Evolutionary conservation across 1,140 invertebrate species (phyloP).

Genomic region (Colletes latitarsis): DNA sequence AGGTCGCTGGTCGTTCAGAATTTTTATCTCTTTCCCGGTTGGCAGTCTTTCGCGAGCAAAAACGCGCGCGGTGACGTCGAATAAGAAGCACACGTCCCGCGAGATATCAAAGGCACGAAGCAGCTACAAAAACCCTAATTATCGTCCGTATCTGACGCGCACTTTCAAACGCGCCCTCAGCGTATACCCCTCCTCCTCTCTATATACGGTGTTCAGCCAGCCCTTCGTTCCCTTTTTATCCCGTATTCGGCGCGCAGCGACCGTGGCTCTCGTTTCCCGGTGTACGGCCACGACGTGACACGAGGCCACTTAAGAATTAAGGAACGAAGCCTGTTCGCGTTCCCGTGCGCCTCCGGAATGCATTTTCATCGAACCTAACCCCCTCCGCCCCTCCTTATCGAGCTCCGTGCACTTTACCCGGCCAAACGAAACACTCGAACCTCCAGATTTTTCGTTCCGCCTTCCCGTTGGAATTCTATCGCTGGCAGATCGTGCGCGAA

Average conservation of each 20-base stretch:
- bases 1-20: not conserved
- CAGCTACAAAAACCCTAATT: slow-evolving; percentile 13
- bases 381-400: slow-evolving; percentile 3
- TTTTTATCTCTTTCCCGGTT: not conserved
- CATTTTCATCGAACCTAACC: not conserved
- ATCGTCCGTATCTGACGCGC: not conserved
- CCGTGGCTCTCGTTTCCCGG: not conserved
- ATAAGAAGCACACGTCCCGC: not conserved
- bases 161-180: not conserved
- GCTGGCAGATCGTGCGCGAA: slow-evolving; percentile 16
- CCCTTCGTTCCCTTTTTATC: slow-evolving; percentile 11
- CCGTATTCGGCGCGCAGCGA: not conserved
- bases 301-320: slow-evolving; percentile 13
- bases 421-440: not conserved
- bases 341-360: not conserved
- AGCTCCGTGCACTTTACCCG: too few species aligned
- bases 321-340: not conserved
- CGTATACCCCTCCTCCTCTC: not conserved
- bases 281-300: not conserved
- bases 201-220: too few species aligned
- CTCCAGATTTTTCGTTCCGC: not conserved
- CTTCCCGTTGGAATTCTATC: slow-evolving; percentile 27
- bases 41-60: not conserved
- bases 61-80: not conserved
- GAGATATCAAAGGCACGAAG: slow-evolving; percentile 16